phyloP scores from a whole-genome alignment of 2,888 invertebrate species.

The Tinea trinotella region DNA sequence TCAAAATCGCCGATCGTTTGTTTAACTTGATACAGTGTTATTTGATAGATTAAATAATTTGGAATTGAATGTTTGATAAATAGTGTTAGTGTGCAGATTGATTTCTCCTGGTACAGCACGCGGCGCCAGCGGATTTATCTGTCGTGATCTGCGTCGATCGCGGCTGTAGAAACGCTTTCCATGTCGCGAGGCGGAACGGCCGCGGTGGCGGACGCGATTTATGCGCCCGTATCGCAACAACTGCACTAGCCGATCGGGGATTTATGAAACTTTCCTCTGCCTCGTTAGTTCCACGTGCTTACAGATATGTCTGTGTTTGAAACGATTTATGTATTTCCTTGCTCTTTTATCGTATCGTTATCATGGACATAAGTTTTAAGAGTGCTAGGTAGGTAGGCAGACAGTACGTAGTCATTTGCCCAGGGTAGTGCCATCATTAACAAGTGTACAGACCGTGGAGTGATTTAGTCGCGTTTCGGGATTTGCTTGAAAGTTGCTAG shows the following conservation, averaged over 20 bases:
- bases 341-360: neutral
- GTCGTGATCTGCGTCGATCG: conserved; percentile 43
- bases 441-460: too few species aligned
- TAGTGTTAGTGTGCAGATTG: conserved; percentile 9
- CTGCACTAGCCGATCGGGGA: conserved; percentile 34
- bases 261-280: conserved; percentile 32
- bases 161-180: conserved; percentile 52
- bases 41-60: too few species aligned
- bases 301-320: conserved; percentile 6
- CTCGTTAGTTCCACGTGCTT: conserved; percentile 14
- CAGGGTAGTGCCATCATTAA: too few species aligned
- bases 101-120: conserved; percentile 37
- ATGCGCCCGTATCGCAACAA: conserved; percentile 34
- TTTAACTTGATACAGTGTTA: too few species aligned
- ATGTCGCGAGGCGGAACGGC: conserved; percentile 51
- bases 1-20: too few species aligned
- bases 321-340: conserved; percentile 13
- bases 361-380: neutral
- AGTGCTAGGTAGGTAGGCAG: too few species aligned
- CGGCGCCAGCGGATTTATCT: conserved; percentile 41
- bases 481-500: too few species aligned
- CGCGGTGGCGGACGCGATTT: conserved; percentile 35
- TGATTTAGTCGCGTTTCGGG: too few species aligned
- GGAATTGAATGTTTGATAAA: conserved; percentile 7
- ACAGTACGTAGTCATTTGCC: too few species aligned